phyloP scores from a whole-genome alignment of 2,113 vertebrate species.

The Pristiophorus japonicus region DNA sequence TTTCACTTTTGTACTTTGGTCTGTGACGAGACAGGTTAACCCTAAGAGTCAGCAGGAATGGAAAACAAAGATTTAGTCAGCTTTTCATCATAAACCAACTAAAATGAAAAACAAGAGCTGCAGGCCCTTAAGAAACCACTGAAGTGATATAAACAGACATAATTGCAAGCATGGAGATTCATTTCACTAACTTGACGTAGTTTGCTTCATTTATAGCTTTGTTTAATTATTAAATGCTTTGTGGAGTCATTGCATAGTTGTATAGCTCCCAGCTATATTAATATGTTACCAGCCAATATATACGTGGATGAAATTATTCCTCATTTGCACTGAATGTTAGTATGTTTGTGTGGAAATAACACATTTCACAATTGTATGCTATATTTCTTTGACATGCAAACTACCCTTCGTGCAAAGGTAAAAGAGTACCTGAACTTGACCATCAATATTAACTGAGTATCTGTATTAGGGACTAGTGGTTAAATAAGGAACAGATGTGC shows the following conservation, averaged over 20 bases:
- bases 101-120: background rate
- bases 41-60: background rate
- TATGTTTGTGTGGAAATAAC: background rate
- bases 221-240: background rate
- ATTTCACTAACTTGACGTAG: conserved; percentile 2
- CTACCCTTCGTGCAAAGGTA: background rate
- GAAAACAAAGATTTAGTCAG: background rate
- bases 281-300: background rate
- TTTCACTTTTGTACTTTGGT: background rate
- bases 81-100: background rate
- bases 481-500: background rate
- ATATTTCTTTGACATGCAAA: background rate
- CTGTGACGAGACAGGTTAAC: background rate
- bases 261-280: background rate
- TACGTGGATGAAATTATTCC: background rate
- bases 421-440: background rate
- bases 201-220: conserved; percentile 2
- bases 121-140: background rate
- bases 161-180: background rate
- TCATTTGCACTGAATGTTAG: background rate
- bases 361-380: background rate
- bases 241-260: background rate
- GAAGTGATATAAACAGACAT: background rate
- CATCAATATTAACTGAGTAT: background rate
- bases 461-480: background rate